Evolutionary conservation across 2,888 invertebrate genomes (phyloP).

Genomic region (Mactromeris polynyma): DNA sequence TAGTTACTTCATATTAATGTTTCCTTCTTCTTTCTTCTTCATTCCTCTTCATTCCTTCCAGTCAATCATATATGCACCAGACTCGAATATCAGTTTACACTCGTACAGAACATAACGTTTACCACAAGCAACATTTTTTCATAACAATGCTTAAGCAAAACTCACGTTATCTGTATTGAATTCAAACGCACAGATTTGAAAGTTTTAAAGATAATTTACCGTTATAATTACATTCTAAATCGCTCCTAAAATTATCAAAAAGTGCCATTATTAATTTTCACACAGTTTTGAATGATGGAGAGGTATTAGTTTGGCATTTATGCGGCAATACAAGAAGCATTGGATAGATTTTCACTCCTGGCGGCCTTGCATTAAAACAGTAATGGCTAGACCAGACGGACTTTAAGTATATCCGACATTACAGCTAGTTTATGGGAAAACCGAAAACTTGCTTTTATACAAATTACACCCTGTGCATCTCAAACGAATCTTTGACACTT

Average conservation of each 20-base stretch:
- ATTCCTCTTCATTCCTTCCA: no score
- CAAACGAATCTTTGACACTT: not conserved
- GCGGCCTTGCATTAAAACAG: not conserved
- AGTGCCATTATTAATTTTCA: not conserved
- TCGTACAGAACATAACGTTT: no score
- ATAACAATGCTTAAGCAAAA: not conserved
- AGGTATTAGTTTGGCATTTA: conserved; percentile 2
- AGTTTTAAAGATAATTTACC: not conserved
- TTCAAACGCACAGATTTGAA: not conserved
- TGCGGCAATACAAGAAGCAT: not conserved
- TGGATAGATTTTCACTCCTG: not conserved
- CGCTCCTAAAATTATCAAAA: not conserved
- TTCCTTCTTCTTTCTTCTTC: no score
- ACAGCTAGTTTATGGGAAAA: not conserved
- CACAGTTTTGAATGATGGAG: not conserved
- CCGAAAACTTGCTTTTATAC: not conserved
- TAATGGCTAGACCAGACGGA: not conserved
- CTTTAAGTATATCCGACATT: not conserved
- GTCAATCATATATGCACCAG: no score
- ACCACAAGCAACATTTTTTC: not conserved
- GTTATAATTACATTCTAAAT: not conserved
- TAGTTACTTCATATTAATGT: no score
- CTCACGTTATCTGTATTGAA: not conserved
- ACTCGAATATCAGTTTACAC: no score
- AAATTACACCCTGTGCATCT: not conserved